Base-by-base conservation (phyloP, 2,888 invertebrate species). In the Lepidochrysops patricia region DNA sequence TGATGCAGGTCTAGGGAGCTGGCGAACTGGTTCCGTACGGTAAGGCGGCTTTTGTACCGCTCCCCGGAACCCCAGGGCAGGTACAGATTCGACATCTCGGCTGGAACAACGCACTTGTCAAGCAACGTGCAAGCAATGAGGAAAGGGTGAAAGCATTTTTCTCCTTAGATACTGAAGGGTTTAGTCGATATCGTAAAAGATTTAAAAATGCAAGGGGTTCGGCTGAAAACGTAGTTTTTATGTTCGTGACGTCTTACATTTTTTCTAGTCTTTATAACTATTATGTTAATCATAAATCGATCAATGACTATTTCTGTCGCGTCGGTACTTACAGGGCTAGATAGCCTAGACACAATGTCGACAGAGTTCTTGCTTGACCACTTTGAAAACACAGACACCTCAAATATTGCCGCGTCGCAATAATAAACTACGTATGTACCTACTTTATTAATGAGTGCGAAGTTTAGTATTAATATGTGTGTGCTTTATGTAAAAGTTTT, bases 31-130 rank as follows among this genome's bases (percentile, higher is more conserved):
- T 89, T 88, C 50, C 88, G 78, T 48, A 80, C 78, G 76, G 84
- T 83, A 52, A 80, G 72, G 60, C 86, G 82, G 67, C 83, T 84
- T 9, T 82, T 80, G 68, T 84, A 84, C 60, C 86, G 76, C 66
- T 87, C 85, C 37, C 87, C 91, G 57, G 92, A 81, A 60, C 94
- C 94, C 94, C 95, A 96, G 61, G 95, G 95, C 73, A 94, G 91
- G 72, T 93, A 93, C 72, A 95, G 91, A 67, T 93, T 93, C 68
- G 94, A 93, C 85, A 96, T 92, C 90, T 96, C 96, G 87, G 95
- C 96, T 96, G 87, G 91, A 68, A 62, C 62, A 58, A 66, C 25
- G 26, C 54, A 52, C 23, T 62, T 13, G 54, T 56, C n/a, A 62
- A 57, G 50, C 61, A 61, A 65, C 52, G 59, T 57, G 57, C 37